Evolutionary conservation across 2,888 invertebrate species (phyloP).

Genomic region (Biston stratarius): DNA sequence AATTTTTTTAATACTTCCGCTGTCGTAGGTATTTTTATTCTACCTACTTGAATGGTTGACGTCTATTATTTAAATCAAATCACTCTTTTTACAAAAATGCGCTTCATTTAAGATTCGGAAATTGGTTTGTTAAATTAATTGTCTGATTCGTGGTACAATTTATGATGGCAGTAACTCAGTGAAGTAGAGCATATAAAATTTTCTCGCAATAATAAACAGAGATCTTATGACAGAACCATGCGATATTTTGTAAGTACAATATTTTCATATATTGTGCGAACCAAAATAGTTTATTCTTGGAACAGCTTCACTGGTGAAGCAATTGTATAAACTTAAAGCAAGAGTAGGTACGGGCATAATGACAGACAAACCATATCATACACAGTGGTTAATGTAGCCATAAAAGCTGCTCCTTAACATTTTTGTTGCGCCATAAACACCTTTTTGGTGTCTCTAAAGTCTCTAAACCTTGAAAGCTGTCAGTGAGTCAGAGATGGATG

Average conservation of each 20-base stretch:
- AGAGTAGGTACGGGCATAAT: conserved; percentile 3
- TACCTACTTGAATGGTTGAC: neutral
- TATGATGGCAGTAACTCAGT: neutral
- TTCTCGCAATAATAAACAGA: neutral
- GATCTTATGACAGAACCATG: neutral
- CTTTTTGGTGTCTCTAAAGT: conserved; percentile 37
- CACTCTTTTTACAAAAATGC: neutral
- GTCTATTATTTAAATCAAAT: conserved; percentile 10
- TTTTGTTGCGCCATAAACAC: conserved; percentile 41
- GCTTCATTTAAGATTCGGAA: conserved; percentile 5
- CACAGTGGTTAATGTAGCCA: conserved; percentile 23
- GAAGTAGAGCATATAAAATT: neutral
- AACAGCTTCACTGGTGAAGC: neutral
- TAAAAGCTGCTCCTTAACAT: conserved; percentile 35
- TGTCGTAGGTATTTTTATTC: neutral
- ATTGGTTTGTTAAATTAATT: conserved; percentile 3
- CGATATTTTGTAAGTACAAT: neutral
- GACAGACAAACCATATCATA: conserved; percentile 21
- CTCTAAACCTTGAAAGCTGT: conserved; percentile 36
- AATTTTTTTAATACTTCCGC: neutral
- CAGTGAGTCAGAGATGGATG: conserved; percentile 38
- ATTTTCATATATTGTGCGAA: neutral
- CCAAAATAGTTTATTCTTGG: neutral
- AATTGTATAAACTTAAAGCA: conserved; percentile 9
- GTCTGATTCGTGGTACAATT: neutral